Base-by-base conservation (phyloP, 2,797 vertebrate species). In the Poliocrania exsul region DNA sequence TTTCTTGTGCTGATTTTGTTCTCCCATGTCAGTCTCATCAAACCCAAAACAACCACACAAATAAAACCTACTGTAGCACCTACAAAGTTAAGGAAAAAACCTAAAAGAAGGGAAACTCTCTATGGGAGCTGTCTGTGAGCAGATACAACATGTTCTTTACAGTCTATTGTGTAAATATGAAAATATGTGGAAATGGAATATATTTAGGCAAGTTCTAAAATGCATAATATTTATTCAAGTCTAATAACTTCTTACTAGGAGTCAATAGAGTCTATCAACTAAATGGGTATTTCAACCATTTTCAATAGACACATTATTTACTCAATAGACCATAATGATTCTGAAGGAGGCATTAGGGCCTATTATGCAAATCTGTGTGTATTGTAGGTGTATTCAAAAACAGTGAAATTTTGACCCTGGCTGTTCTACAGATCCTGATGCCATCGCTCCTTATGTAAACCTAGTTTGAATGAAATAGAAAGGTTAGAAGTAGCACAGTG, bases 211-310 rank as follows among this genome's bases (percentile, higher is more conserved):
- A 95, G 89, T 92, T 96, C 95, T 92, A 94, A 88, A 96, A 93
- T 91, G 90, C 88, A 92, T 89, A 94, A 95, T 95, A 96, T 95
- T 96, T 96, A 97, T 94, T 97, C 93, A 95, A 93, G 46, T 93
- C 95, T 96, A 92, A 97, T 96, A 93, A 86, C 93, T 95, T 95
- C 86, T 96, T 97, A 95, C 95, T 96, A 96, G 88, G 74, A 96
- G 91, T 95, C 94, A 96, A 96, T 87, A 95, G 93, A 87, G 86
- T 95, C 92, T 97, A 83, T 96, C 94, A 92, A 89, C 79, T 94
- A 95, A 97, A 96, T 93, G 84, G 61, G 53, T 93, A 95, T 97
- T 96, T 95, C 92, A 96, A 28, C 93, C 81, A 89, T 95, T 97
- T 95, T 95, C 94, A 96, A 91, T 95, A 95, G 92, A 90, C 83